Evolutionary conservation across 2,113 vertebrate genomes (phyloP), one percentile per base, ranked within the genome.

Genomic region (Triplophysa siluroides): DNA sequence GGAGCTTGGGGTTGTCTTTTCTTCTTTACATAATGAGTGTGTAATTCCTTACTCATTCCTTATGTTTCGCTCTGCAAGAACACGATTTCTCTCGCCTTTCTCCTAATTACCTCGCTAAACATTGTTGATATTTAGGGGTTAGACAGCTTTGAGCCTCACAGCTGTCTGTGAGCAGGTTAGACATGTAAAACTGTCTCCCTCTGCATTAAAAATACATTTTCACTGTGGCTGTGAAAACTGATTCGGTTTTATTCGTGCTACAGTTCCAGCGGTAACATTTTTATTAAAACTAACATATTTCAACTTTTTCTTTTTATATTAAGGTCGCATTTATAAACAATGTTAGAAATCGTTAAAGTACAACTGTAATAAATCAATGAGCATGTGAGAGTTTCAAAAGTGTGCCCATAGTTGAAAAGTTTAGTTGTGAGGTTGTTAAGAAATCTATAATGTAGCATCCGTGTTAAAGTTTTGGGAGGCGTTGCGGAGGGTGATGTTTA

Each of bases 101-200:
- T n/a, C 43, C 38, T 43, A 77, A 65, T 77, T n/a, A 62, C 74
- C 50, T 77, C 62, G 16, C 62, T 65, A 33, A 65, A 77, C 60
- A 76, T n/a, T 63, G 43, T 8, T 76, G 24, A 65, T 65, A 65
- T 77, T 6, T 18, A 38, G 54, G 24, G 23, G 45, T 33, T 65
- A 54, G 71, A 74, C 29, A 56, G 56, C 47, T 54, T 54, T 65
- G 19, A 76, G 24, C 14, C 24, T 64, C 73, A 19, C 43, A 62
- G 73, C 38, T 50, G 61, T 50, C 29, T 26, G 62, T 65, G 60
- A 52, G 24, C 16, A 63, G 72, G 43, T 62, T 61, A 10, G 60
- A 18, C 14, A 61, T 61, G 33, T 38, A 61, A 73, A 73, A 60
- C 54, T 43, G 26, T 58, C 19, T 23, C 8, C 11, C 10, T n/a